Evolutionary conservation across 2,797 vertebrate genomes (phyloP), one percentile per base, ranked within the genome.

Genomic region (Babyrousa celebensis): DNA sequence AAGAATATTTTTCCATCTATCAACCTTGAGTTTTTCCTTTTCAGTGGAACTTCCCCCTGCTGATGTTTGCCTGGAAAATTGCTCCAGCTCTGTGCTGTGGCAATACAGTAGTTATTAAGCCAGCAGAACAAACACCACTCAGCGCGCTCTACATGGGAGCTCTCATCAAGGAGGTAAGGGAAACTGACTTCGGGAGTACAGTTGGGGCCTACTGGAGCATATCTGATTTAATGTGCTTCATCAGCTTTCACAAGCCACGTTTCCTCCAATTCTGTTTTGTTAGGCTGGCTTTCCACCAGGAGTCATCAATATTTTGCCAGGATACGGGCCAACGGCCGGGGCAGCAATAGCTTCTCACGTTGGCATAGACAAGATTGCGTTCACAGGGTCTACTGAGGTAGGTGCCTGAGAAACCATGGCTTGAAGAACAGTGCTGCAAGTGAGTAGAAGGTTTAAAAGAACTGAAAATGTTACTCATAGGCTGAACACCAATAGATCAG

Each of bases 211-310:
- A 60, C 82, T 60, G 95, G 93, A 92, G 84, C 89, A 67, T 52
- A 72, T 54, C 96, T 94, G 78, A 60, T 89, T 97, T 94, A 96
- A 91, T 0, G 0, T 92, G 87, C 87, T 94, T 15, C 77, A 60
- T 80, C 96, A 85, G 98, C 98, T 99, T 98, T 96, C 97, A 95
- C 98, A 98, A 99, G 97, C 98, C 98, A 98, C 95, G 84, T 98
- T 99, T 99, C 98, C 98, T 98, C 98, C 98, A 97, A 96, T 98
- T 99, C 97, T 99, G 97, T 99, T 99, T 99, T 98, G 98, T 98
- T 99, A 99, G 99, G 99, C 99, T 58, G 99, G 99, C 96, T 99
- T 99, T 99, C 99, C 99, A 98, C 99, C 99, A n/a, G 99, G 99
- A 98, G 99, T 99, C 97, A 98, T 99, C 99, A 99, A 99, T 99